A percentile compares a stretch with the other conserved stretches of the same genome.
These are phyloP conservation scores for Urophycis tenuis DNA, from an alignment of 2,797 vertebrate species.

Conservation along the genomic window DNA sequence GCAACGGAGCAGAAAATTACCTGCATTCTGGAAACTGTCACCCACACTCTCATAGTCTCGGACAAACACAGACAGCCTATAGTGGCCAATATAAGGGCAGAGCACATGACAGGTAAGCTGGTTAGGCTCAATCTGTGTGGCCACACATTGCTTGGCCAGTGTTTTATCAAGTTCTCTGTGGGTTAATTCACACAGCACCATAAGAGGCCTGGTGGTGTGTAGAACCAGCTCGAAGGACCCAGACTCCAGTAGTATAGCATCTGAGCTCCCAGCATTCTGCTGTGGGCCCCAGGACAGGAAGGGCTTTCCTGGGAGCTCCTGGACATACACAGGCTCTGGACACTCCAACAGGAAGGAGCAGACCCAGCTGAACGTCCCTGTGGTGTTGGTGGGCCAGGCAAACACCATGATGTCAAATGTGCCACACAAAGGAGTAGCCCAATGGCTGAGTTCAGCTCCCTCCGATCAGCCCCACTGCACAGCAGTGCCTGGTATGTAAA, in stretches of 20 bases:
- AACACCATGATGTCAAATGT: slow-evolving; percentile 76
- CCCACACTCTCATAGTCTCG: slow-evolving; percentile 63
- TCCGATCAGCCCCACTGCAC: no score
- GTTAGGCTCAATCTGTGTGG: slow-evolving; percentile 67
- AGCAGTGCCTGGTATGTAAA: no score
- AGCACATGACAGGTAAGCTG: slow-evolving; percentile 66
- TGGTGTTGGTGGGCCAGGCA: slow-evolving; percentile 51
- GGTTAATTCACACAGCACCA: slow-evolving; percentile 66
- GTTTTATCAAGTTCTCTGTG: slow-evolving; percentile 56
- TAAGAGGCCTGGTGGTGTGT: slow-evolving; percentile 63
- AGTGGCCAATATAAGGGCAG: slow-evolving; percentile 69
- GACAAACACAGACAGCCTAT: slow-evolving; percentile 72
- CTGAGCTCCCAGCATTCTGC: slow-evolving; percentile 37
- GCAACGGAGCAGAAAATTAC: slow-evolving; percentile 73
- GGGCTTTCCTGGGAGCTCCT: slow-evolving; percentile 71
- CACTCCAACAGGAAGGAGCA: slow-evolving; percentile 76
- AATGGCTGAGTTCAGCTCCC: no score
- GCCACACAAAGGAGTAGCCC: no score
- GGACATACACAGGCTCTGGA: slow-evolving; percentile 44
- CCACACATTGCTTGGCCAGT: slow-evolving; percentile 69
- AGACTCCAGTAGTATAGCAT: slow-evolving; percentile 56
- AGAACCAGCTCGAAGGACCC: slow-evolving; percentile 62
- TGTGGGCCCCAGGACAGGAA: slow-evolving; percentile 75
- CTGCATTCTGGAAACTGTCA: slow-evolving; percentile 63
- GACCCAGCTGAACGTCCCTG: slow-evolving; percentile 64